A percentile compares a stretch with the other conserved stretches of the same genome.
Evolutionary conservation across 2,888 invertebrate species (phyloP).

Genomic region (Cephus rjabovi): DNA sequence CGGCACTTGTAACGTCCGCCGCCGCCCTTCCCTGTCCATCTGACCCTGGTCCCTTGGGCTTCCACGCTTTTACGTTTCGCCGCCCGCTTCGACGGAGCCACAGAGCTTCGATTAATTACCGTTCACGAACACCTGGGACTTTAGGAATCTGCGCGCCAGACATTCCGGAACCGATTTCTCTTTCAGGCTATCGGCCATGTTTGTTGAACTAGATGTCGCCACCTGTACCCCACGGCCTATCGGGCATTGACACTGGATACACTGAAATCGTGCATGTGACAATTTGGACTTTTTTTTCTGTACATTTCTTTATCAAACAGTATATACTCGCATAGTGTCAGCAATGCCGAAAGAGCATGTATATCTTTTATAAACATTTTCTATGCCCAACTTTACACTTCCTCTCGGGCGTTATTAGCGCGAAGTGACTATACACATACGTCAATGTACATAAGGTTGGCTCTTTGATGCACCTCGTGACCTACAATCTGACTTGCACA

Average conservation of each 20-base stretch:
- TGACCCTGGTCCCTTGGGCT: slow-evolving; percentile 31
- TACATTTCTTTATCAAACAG: not conserved
- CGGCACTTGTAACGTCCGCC: slow-evolving; percentile 37
- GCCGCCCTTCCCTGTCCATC: slow-evolving; percentile 14
- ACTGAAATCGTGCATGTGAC: not conserved
- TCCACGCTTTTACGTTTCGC: slow-evolving; percentile 48
- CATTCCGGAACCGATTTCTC: slow-evolving; percentile 24
- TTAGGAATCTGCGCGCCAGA: slow-evolving; percentile 37
- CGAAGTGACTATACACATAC: not conserved
- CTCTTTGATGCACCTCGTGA: slow-evolving; percentile 37
- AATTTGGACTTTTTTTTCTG: not conserved
- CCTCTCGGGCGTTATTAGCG: not conserved
- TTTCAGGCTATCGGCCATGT: not conserved
- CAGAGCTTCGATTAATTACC: slow-evolving; percentile 56
- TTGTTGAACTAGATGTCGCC: not conserved
- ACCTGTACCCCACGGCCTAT: not conserved
- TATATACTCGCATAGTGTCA: not conserved
- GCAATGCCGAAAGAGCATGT: not conserved
- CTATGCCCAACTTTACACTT: not conserved
- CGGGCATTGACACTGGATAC: not conserved
- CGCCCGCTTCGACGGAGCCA: slow-evolving; percentile 38
- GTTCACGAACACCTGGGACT: slow-evolving; percentile 48
- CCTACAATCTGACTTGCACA: slow-evolving; percentile 46
- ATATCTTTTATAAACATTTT: not conserved
- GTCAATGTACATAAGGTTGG: not conserved